Percentiles rank a stretch among this genome's conserved stretches.
Conservation (phyloP, 92 coral and sea anemone genomes). For the Actinostola sp. region DNA sequence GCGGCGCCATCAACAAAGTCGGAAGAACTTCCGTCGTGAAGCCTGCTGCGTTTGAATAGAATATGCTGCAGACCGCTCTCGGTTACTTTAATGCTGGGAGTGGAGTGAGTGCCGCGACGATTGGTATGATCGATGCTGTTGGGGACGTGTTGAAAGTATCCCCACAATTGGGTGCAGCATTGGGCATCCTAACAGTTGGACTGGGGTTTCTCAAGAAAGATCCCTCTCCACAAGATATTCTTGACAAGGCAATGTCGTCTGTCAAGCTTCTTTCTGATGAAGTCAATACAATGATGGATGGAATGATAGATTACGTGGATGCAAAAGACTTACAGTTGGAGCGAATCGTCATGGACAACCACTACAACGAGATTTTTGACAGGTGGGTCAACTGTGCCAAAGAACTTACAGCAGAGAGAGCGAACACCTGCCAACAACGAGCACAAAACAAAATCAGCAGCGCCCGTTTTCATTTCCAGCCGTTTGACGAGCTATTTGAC, state of each 20-base stretch:
- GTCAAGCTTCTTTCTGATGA: constrained; percentile 5
- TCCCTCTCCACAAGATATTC: constrained; percentile 18
- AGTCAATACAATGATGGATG: constrained; percentile 3
- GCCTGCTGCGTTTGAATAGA: constrained; percentile 19
- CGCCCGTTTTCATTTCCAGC: constrained; percentile 11
- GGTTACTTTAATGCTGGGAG: constrained; percentile 14
- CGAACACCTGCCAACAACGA: constrained; percentile 1
- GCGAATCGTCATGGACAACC: not conserved
- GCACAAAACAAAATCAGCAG: not conserved
- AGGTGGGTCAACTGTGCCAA: constrained; percentile 1
- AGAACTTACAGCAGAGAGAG: not conserved
- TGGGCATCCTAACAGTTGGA: constrained; percentile 1
- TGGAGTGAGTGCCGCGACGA: constrained; percentile 1
- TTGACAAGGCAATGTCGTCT: constrained; percentile 9
- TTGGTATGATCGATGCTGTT: constrained; percentile 13
- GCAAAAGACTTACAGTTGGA: constrained; percentile 18
- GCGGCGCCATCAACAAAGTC: constrained; percentile 8
- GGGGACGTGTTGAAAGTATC: constrained; percentile 4
- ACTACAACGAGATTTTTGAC: constrained; percentile 19
- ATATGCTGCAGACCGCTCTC: not conserved
- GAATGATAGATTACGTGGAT: constrained; percentile 11
- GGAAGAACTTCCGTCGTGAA: not conserved
- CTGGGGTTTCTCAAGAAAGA: not conserved
- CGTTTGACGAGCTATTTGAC: constrained; percentile 3
- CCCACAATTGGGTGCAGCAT: constrained; percentile 17